These are phyloP conservation scores for Andrena camellia DNA, from an alignment of 2,888 invertebrate genomes.

Conservation along the genomic window DNA sequence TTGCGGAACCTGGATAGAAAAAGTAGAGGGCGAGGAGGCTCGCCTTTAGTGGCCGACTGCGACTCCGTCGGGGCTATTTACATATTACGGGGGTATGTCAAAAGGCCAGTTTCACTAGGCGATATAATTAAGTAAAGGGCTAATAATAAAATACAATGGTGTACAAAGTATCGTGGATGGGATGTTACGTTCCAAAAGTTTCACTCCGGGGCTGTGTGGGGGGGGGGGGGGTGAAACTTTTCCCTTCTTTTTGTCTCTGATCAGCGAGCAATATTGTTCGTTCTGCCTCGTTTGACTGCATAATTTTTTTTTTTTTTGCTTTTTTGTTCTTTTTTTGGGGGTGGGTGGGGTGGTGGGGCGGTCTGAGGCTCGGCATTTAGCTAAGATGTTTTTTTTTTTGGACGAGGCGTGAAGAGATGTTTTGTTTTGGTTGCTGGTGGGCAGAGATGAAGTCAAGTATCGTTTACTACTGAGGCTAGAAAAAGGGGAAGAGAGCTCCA, in stretches of 20 bases:
- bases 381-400: background rate
- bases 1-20: slow-evolving; percentile 81
- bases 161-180: slow-evolving; percentile 54
- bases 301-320: slow-evolving; percentile 8
- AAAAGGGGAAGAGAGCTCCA: slow-evolving; percentile 77
- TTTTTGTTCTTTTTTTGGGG: slow-evolving; percentile 8
- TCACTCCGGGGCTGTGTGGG: slow-evolving; percentile 31
- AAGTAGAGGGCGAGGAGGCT: slow-evolving; percentile 51
- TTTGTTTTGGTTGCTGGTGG: slow-evolving; percentile 47
- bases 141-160: slow-evolving; percentile 61
- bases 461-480: slow-evolving; percentile 67
- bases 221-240: slow-evolving; percentile 53
- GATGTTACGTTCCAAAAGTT: slow-evolving; percentile 43
- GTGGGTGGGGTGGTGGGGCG: too few species aligned
- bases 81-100: slow-evolving; percentile 53
- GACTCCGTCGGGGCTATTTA: slow-evolving; percentile 39
- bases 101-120: slow-evolving; percentile 65
- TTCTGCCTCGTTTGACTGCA: slow-evolving; percentile 15
- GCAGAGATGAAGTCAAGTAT: slow-evolving; percentile 54
- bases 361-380: too few species aligned
- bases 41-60: slow-evolving; percentile 37
- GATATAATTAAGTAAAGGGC: slow-evolving; percentile 51
- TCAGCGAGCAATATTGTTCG: slow-evolving; percentile 22
- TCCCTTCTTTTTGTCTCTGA: slow-evolving; percentile 25
- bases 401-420: slow-evolving; percentile 38